phyloP scores from a whole-genome alignment of 2,113 vertebrate species.

The Seriola quinqueradiata region DNA sequence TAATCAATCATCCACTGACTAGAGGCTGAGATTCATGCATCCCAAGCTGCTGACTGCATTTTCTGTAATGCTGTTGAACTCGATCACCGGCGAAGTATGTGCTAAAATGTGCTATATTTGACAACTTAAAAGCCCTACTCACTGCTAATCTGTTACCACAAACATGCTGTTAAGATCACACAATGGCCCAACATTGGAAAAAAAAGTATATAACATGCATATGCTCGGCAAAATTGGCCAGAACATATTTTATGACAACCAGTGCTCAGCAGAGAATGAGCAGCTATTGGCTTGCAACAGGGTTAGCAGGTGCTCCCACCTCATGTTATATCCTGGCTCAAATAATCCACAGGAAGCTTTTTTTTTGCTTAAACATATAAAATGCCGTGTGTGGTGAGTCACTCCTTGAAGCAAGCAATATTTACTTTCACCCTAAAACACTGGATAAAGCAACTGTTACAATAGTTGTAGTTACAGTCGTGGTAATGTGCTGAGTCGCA shows the following conservation, averaged over 20 bases:
- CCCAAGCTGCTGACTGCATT: not conserved
- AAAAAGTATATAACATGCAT: not conserved
- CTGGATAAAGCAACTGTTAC: not conserved
- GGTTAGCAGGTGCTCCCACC: not conserved
- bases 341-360: not conserved
- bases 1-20: too few relatives aligned
- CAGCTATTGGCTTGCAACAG: not conserved
- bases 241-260: not conserved
- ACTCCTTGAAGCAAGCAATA: not conserved
- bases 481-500: conserved; percentile 28
- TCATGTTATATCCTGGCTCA: not conserved
- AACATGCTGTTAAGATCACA: not conserved
- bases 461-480: not conserved
- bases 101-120: not conserved
- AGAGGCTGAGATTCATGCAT: not conserved
- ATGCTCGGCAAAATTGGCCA: not conserved
- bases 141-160: not conserved
- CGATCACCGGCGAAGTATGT: too few relatives aligned
- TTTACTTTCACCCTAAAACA: conserved; percentile 1
- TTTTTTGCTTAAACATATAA: not conserved
- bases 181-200: not conserved
- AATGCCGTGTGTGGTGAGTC: not conserved
- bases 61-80: not conserved
- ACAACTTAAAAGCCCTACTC: not conserved
- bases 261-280: not conserved